Conservation (phyloP, 1,140 invertebrate species). For the Drosophila rhopaloa region DNA sequence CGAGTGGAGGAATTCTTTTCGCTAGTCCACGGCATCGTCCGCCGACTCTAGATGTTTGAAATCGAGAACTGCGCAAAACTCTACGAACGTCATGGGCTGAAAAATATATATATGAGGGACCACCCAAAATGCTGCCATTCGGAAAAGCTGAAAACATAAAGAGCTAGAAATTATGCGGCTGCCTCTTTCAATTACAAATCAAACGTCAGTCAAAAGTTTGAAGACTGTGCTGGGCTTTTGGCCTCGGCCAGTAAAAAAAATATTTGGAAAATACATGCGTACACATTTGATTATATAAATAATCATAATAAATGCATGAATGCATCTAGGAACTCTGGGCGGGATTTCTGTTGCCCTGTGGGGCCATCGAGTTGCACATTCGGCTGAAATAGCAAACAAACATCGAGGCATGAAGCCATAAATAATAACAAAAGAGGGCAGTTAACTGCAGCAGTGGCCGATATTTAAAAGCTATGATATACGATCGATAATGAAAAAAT, state of each 20-base stretch:
- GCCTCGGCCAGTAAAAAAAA: conserved; percentile 46
- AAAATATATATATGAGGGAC: conserved; percentile 22
- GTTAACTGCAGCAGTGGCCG: conserved; percentile 22
- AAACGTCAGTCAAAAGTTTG: conserved; percentile 68
- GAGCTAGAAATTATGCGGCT: conserved; percentile 63
- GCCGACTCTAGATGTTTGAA: conserved; percentile 64
- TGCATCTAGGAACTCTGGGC: conserved; percentile 4
- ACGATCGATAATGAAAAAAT: conserved; percentile 16
- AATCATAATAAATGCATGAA: conserved; percentile 50
- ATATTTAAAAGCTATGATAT: conserved; percentile 21
- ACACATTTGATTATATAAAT: conserved; percentile 34
- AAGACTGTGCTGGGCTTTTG: conserved; percentile 36
- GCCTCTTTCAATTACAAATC: conserved; percentile 71
- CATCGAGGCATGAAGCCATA: conserved; percentile 39
- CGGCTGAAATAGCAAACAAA: conserved; percentile 41
- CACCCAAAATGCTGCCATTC: conserved; percentile 56
- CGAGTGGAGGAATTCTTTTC: conserved; percentile 13
- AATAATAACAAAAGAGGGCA: conserved; percentile 48
- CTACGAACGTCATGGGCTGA: conserved; percentile 18
- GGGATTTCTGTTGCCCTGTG: conserved; percentile 20
- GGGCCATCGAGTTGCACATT: conserved; percentile 43
- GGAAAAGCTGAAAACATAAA: conserved; percentile 44
- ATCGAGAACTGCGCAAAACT: conserved; percentile 61
- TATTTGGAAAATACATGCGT: conserved; percentile 59
- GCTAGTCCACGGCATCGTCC: conserved; percentile 1